Conservation (phyloP, 2,888 invertebrate genomes). For the Pristionchus exspectatus region DNA sequence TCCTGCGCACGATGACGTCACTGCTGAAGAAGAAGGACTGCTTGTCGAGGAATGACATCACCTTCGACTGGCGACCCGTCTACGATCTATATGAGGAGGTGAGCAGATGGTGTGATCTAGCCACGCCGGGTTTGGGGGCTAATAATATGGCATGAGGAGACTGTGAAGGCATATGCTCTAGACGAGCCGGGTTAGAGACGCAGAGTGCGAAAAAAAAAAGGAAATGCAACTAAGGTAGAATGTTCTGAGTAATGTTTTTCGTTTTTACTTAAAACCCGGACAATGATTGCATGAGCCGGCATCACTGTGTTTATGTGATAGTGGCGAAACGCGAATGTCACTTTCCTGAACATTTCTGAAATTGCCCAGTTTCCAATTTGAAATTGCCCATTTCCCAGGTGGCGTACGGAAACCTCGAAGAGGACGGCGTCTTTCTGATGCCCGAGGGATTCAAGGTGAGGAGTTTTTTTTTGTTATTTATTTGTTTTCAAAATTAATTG, state of each 20-base stretch:
- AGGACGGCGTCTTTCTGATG: conserved; percentile 76
- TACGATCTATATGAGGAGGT: conserved; percentile 83
- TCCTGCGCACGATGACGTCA: conserved; percentile 85
- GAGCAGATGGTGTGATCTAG: background rate
- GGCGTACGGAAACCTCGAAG: conserved; percentile 60
- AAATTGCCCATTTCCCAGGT: conserved; percentile 50
- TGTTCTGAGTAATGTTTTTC: too few relatives aligned
- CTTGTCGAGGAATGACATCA: conserved; percentile 87
- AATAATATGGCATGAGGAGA: too few relatives aligned
- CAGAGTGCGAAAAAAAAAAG: too few relatives aligned
- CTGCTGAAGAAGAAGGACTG: conserved; percentile 89
- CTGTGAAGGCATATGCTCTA: too few relatives aligned
- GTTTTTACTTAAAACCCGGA: too few relatives aligned
- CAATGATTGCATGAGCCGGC: background rate
- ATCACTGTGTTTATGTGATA: background rate
- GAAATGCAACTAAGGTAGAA: too few relatives aligned
- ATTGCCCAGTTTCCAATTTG: background rate
- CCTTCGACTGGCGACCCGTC: conserved; percentile 90
- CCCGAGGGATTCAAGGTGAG: conserved; percentile 79
- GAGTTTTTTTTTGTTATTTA: background rate
- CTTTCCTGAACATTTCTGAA: background rate
- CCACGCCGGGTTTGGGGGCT: too few relatives aligned
- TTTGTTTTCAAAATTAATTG: background rate
- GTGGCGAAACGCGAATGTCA: background rate
- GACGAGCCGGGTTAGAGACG: too few relatives aligned